Base-by-base conservation (phyloP, 2,797 vertebrate genomes). In the Rhinophrynus dorsalis region DNA sequence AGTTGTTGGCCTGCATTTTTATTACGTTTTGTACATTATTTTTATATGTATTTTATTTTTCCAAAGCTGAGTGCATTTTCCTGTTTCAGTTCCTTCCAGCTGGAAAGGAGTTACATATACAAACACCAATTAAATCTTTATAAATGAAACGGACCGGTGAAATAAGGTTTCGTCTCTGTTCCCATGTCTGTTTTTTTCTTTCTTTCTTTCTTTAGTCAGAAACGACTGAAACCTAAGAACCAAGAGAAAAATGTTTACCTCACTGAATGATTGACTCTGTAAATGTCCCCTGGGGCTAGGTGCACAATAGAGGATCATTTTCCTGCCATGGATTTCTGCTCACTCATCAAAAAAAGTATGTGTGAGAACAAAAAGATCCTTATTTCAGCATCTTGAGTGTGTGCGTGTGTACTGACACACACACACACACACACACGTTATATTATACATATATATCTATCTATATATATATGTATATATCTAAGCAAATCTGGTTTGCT, bases 191-290 rank as follows among this genome's bases (percentile, higher is more conserved):
- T 27, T 29, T 6, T 29, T 51, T n/a, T n/a, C n/a, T n/a, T n/a
- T n/a, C 47, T 27, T 20, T 24, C 55, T n/a, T 33, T 40, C 18
- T 56, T 77, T 73, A 38, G 47, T 42, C 29, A 51, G 40, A 52
- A 67, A 17, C 68, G 17, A 27, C 27, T 71, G 70, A 68, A 77
- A 66, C 30, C 65, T 56, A 65, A 10, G 23, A 76, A 44, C 24
- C 54, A 51, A 74, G 29, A 29, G 61, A 48, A 33, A 67, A 72
- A 30, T 60, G 7, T 77, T 76, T 32, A 70, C n/a, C 40, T 67
- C 13, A 18, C 56, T 32, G 47, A 21, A 2, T 18, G 9, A 68
- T 42, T 33, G 20, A 13, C 56, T 63, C 74, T 75, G 8, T 68
- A 73, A 56, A 68, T 68, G 65, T 38, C 50, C 59, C 64, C 57